These are phyloP conservation scores for Tenebrio molitor DNA, from an alignment of 1,140 invertebrate genomes.

Conservation along the genomic window DNA sequence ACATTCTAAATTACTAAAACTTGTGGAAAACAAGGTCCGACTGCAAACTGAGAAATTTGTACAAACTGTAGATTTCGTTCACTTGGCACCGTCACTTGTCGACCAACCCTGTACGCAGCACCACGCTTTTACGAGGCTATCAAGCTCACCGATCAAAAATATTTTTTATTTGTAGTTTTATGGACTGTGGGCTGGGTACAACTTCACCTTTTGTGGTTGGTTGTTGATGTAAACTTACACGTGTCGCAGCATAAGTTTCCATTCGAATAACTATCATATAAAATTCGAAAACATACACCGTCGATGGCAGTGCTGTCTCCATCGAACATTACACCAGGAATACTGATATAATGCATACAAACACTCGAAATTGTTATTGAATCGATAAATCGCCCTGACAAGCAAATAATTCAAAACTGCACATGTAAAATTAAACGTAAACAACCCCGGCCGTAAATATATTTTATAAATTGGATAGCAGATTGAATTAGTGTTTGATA, in stretches of 20 bases:
- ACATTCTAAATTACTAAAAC: too few species aligned
- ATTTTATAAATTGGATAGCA: slow-evolving; percentile 7
- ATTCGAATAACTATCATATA: not conserved
- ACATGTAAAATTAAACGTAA: slow-evolving; percentile 32
- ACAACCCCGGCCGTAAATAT: not conserved
- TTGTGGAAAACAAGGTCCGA: too few species aligned
- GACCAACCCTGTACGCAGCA: too few species aligned
- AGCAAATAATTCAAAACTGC: slow-evolving; percentile 13
- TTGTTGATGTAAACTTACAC: slow-evolving; percentile 26
- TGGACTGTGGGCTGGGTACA: slow-evolving; percentile 5
- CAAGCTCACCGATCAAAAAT: not conserved
- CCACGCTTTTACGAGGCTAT: too few species aligned
- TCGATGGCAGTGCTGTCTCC: slow-evolving; percentile 1
- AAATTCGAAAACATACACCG: slow-evolving; percentile 17
- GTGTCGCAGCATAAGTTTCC: slow-evolving; percentile 1
- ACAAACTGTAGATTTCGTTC: too few species aligned
- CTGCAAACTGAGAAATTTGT: too few species aligned
- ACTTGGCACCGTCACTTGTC: too few species aligned
- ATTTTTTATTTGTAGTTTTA: slow-evolving; percentile 26
- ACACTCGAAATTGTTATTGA: slow-evolving; percentile 22
- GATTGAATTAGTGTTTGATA: slow-evolving; percentile 16
- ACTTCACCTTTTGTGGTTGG: slow-evolving; percentile 13
- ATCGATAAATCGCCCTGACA: slow-evolving; percentile 21
- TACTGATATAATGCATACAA: slow-evolving; percentile 9
- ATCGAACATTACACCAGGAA: slow-evolving; percentile 19